A percentile compares a stretch with the other conserved stretches of the same genome.
phyloP scores from a whole-genome alignment of 2,888 invertebrate genomes.

The Trissolcus japonicus region DNA sequence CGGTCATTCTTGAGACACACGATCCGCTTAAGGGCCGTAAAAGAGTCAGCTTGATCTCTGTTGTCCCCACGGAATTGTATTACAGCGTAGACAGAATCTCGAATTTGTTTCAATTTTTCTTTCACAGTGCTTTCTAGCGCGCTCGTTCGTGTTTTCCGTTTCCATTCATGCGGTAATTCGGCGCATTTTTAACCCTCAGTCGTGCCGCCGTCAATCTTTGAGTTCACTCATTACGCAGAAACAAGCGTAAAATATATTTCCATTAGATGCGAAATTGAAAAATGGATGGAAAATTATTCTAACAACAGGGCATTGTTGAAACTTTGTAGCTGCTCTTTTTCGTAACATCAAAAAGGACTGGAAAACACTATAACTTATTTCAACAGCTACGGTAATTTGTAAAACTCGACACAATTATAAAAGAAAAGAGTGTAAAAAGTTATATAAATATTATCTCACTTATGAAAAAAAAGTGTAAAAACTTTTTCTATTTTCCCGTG shows the following conservation, averaged over 20 bases:
- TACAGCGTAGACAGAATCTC: conserved; percentile 52
- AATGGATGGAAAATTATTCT: not conserved
- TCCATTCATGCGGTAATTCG: conserved; percentile 6
- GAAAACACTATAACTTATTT: conserved; percentile 3
- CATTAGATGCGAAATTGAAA: conserved; percentile 6
- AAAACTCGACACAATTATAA: conserved; percentile 13
- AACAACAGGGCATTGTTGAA: not conserved
- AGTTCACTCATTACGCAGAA: conserved; percentile 10
- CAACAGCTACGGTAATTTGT: conserved; percentile 18
- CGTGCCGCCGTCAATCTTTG: conserved; percentile 16
- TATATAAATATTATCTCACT: conserved; percentile 30
- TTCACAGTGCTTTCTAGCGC: conserved; percentile 6
- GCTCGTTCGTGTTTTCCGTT: conserved; percentile 21
- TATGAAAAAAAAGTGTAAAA: conserved; percentile 23
- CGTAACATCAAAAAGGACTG: conserved; percentile 8
- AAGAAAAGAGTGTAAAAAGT: conserved; percentile 33
- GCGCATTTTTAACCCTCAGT: conserved; percentile 13
- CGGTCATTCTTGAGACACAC: conserved; percentile 54
- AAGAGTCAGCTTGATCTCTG: conserved; percentile 48
- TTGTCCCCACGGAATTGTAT: conserved; percentile 51
- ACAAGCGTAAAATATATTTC: conserved; percentile 10
- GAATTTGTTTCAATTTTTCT: conserved; percentile 57
- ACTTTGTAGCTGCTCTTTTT: not conserved
- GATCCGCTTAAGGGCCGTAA: conserved; percentile 59
- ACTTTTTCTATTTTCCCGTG: conserved; percentile 29